Evolutionary conservation across 2,888 invertebrate species (phyloP), one percentile per base, ranked within the genome.

Genomic region (Rhamphomyia laevipes): DNA sequence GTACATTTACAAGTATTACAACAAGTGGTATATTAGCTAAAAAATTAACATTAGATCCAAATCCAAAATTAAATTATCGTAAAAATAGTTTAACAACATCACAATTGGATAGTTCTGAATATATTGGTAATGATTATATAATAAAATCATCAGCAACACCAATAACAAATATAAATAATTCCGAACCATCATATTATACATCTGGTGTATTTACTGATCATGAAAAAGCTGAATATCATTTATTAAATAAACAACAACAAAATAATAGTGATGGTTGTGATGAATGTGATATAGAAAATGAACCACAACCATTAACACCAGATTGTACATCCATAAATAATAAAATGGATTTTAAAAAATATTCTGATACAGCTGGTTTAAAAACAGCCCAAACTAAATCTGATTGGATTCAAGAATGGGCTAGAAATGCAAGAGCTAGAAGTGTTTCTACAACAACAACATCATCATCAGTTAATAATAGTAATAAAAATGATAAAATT

Each of bases 1-100:
- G 84, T 11, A 79, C 75, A 53, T 80, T 84, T 50, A 84, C 84
- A 13, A 84, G 83, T 0, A 82, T 83, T 0, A 83, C 83, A 3
- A 81, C 83, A 1, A 83, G 83, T 44, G 84, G 84, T 1, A 80
- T 82, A 10, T 67, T 84, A 54, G 78, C 78, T 54, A 76, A 77
- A 5, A 75, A 76, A 54, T 68, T 66, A n/a, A 67, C 59, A 53
- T 18, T 74, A 63, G 66, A 70, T 50, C 58, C 65, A 1, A 60
- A 67, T 49, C 68, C 67, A 3, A 64, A 66, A 53, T 49, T 68
- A 37, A 62, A 60, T 18, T 69, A 78, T 54, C 71, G 78, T 13
- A 77, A 78, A 53, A 78, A 81, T 58, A 82, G 82, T 57, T 62
- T 84, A 53, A 78, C 81, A 1, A 82, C 83, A 61, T 83, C 83